Base-by-base conservation (phyloP, 2,113 vertebrate species). In the Pterocles burchelli region DNA sequence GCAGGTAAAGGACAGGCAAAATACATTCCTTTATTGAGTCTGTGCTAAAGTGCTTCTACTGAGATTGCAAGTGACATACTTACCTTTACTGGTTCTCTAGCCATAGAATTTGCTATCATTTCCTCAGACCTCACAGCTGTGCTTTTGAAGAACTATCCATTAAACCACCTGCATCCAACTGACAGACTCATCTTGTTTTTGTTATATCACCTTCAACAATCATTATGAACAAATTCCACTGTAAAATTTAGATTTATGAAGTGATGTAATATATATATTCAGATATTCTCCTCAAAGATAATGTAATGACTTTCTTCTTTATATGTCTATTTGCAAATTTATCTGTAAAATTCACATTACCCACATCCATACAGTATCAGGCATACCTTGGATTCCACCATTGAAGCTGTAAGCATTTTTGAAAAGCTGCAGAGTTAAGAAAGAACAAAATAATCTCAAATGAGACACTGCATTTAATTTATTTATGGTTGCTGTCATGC, bases 81-180 rank as follows among this genome's bases (percentile, higher is more conserved):
- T 68, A 63, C 4, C 17, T 34, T 49, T 80, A 13, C 25, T 41
- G 55, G 48, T 52, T 90, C 48, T 89, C 22, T 52, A 74, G 11
- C 72, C 31, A 33, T 10, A 49, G 43, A 77, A 85, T 86, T 74
- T 92, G 10, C 10, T 55, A 33, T 74, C 1, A 0, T 68, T 93
- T 84, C 48, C 93, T 18, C 22, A 81, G 13, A 92, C 12, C 74
- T 84, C 38, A 66, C 59, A 48, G 21, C 1, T 1, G 18, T 62
- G 49, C n/a, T 85, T 89, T 63, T 90, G 59, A 73, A 88, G 75
- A 90, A 63, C 12, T 67, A 34, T 48, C 34, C 46, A 13, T 70
- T 74, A 54, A 84, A 49, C 25, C 28, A n/a, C 29, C 15, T 74
- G 25, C 51, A 80, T n/a, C 31, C 55, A 52, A 8, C 33, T 43